Evolutionary conservation across 2,113 vertebrate genomes (phyloP), one percentile per base, ranked within the genome.

Genomic region (Apus apus): DNA sequence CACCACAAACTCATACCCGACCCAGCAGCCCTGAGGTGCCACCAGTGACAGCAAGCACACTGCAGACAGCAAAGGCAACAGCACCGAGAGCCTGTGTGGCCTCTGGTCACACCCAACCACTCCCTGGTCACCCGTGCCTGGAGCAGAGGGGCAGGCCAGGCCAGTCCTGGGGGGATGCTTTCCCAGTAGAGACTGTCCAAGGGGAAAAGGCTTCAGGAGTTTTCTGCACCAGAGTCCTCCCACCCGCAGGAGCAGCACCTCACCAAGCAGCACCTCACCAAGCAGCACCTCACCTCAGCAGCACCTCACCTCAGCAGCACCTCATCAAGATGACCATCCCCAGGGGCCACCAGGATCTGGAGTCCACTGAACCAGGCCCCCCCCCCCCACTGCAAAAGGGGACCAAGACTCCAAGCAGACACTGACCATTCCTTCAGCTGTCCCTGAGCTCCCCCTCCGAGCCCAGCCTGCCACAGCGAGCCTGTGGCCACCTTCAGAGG

Each of bases 371-470:
- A 13, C 81, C 95, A 90, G 62, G 94, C 71, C 58, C 98, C 64
- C 56, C 94, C 86, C 36, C 36, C 95, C 17, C 50, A 5, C 83
- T 96, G 73, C 21, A 67, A 90, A 70, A 95, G 8, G 46, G 58
- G 51, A 20, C 58, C 3, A 38, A 88, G 46, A 30, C 38, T n/a
- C 81, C 62, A 83, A 22, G 6, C 85, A 25, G 96, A 36, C 97
- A 94, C 94, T 97, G 93, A 98, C 96, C 84, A 95, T 90, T 72
- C 93, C 94, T 91, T 43, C 30, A 17, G 58, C 96, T 96, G 98
- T 98, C 64, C 97, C 97, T 3, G 97, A 97, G 90, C 98, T 98
- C 85, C 98, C 94, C 4, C 81, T 91, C 13, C 48, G 58, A 57
- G 72, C 87, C 88, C 60, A 71, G 91, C 92, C 38, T 79, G 86